phyloP scores from a whole-genome alignment of 1,140 invertebrate genomes.

The Bradysia coprophila region DNA sequence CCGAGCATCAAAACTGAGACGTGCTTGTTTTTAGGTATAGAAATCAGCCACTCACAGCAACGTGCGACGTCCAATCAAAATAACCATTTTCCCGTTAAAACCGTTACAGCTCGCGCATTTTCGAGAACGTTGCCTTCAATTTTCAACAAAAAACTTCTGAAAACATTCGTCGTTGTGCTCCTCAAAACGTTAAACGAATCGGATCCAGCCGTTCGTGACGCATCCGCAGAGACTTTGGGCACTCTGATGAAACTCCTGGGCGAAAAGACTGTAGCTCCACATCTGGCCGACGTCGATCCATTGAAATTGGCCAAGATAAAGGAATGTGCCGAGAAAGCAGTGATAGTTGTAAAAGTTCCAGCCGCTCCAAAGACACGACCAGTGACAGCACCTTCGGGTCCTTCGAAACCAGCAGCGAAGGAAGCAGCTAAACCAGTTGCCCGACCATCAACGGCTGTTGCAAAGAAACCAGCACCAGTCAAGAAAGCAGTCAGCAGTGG shows the following conservation, averaged over 20 bases:
- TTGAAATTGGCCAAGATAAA: slow-evolving; percentile 93
- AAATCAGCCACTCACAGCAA: no score
- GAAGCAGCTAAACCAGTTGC: slow-evolving; percentile 29
- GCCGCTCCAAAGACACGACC: slow-evolving; percentile 35
- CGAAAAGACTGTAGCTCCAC: slow-evolving; percentile 73
- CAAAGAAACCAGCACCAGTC: slow-evolving; percentile 14
- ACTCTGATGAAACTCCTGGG: slow-evolving; percentile 85
- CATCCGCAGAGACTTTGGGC: slow-evolving; percentile 78
- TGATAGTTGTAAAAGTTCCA: slow-evolving; percentile 53
- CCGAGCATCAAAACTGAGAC: slow-evolving; percentile 88
- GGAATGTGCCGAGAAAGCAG: slow-evolving; percentile 83
- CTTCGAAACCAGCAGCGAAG: slow-evolving; percentile 16
- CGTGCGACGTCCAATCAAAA: no score
- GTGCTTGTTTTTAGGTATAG: slow-evolving; percentile 52
- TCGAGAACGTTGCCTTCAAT: slow-evolving; percentile 56
- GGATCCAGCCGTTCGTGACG: slow-evolving; percentile 72
- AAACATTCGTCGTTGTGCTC: slow-evolving; percentile 60
- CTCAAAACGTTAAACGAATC: slow-evolving; percentile 62
- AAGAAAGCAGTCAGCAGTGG: slow-evolving; percentile 9
- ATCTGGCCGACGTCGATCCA: slow-evolving; percentile 72
- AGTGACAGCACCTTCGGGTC: slow-evolving; percentile 28
- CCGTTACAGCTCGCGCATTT: slow-evolving; percentile 44
- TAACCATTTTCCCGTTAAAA: no score
- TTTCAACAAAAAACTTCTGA: slow-evolving; percentile 84
- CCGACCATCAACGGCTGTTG: slow-evolving; percentile 26